Conservation (phyloP, 2,888 invertebrate genomes). For the Onthophagus sagittarius region DNA sequence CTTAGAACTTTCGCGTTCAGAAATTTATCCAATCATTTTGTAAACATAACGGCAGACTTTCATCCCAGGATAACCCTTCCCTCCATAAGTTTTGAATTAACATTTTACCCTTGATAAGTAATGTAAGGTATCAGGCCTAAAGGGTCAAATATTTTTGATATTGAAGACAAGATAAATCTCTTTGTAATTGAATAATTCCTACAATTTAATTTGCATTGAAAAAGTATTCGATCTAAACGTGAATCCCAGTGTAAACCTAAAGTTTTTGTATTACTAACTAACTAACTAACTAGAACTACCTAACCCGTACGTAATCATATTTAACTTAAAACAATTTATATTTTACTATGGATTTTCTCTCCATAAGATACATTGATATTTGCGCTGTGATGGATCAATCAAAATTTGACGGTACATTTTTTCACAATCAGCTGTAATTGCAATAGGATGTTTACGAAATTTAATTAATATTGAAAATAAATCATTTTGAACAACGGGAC, state of each 20-base stretch:
- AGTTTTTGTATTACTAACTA: neutral
- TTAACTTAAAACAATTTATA: neutral
- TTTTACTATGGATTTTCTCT: neutral
- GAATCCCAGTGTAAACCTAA: conserved; percentile 1
- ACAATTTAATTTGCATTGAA: neutral
- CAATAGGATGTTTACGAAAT: neutral
- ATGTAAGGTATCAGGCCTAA: neutral
- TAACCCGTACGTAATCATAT: neutral
- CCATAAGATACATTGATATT: neutral
- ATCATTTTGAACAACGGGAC: neutral
- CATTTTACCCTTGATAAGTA: neutral
- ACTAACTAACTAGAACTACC: neutral
- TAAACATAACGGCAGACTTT: neutral
- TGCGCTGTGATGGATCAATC: neutral
- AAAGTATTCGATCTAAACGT: neutral
- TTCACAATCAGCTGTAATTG: neutral
- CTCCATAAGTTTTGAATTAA: conserved; percentile 11
- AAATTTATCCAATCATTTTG: too few relatives aligned
- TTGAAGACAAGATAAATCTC: neutral
- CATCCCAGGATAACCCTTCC: neutral
- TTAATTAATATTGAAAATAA: neutral
- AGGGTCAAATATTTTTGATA: conserved; percentile 9
- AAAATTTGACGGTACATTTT: neutral
- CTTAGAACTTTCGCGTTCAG: too few relatives aligned
- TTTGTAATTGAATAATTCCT: neutral